phyloP scores from a whole-genome alignment of 2,113 vertebrate species.

The Pseudopipra pipra region DNA sequence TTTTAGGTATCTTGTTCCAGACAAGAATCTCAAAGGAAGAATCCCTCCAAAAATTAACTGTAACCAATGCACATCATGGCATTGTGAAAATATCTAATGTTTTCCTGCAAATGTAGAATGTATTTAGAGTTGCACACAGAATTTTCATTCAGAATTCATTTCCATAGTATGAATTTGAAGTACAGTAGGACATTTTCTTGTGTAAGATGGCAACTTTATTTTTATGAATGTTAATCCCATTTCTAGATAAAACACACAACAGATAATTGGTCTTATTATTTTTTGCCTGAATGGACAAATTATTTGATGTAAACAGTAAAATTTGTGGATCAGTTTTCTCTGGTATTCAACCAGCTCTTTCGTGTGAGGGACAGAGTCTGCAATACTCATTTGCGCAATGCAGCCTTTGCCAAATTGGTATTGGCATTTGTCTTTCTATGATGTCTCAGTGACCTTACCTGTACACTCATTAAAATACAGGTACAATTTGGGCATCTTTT shows the following conservation, averaged over 20 bases:
- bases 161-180: background rate
- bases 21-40: background rate
- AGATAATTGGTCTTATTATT: background rate
- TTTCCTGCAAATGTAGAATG: background rate
- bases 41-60: background rate
- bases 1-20: background rate
- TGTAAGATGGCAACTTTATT: background rate
- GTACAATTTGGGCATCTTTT: background rate
- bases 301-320: background rate
- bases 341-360: background rate
- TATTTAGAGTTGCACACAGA: background rate
- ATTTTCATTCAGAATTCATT: background rate
- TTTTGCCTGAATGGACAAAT: background rate
- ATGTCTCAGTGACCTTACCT: background rate
- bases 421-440: background rate
- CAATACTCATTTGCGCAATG: background rate
- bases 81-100: background rate
- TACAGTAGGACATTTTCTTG: background rate
- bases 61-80: background rate
- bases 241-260: background rate
- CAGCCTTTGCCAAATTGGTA: background rate
- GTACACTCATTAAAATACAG: background rate
- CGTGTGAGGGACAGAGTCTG: rapidly evolving
- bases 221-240: background rate
- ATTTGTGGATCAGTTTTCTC: background rate